Evolutionary conservation across 2,888 invertebrate genomes (phyloP), one percentile per base, ranked within the genome.

Genomic region (Microctonus brassicae): DNA sequence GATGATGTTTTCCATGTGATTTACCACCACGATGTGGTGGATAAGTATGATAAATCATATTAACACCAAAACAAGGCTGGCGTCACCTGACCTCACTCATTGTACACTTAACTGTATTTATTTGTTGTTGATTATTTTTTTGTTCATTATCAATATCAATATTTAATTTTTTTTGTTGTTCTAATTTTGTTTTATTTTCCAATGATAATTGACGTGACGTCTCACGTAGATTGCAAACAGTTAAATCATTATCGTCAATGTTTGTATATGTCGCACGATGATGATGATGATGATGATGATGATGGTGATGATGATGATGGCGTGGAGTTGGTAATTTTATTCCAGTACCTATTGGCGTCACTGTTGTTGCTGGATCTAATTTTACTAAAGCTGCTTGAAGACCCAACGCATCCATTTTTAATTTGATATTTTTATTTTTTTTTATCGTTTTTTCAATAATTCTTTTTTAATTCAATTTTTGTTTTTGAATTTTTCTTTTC

Each of bases 31-130:
- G 78, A 74, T 87, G 86, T 34, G 86, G 87, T 60, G 88, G 88
- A 70, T 88, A 88, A 63, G 88, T 88, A 70, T 87, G 84, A 77
- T 88, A 88, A 66, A 86, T 83, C 78, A 86, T 84, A 71, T 79
- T 83, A 63, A 83, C 82, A 62, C 86, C 86, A 73, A 86, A 82
- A 77, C 84, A 84, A 73, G 87, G 83, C 70, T 87, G 87, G 85
- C 86, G 87, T 87, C 87, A 87, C 87, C 86, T 87, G 72, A 77
- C 77, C 62, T 80, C 79, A 33, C 72, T 70, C 57, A 77, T 77
- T 24, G 76, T 73, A 72, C 76, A 75, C 64, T 79, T 77, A 11
- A 69, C 62, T 55, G 68, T 62, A 33, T 53, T 73, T 55, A 73
- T 74, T 53, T 76, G 75, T 52, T 78, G 76, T 29, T 71, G 66